A percentile compares a stretch with the other conserved stretches of the same genome.
These are phyloP conservation scores for Drosophila grimshawi DNA, from an alignment of 1,140 invertebrate species.

Conservation along the genomic window DNA sequence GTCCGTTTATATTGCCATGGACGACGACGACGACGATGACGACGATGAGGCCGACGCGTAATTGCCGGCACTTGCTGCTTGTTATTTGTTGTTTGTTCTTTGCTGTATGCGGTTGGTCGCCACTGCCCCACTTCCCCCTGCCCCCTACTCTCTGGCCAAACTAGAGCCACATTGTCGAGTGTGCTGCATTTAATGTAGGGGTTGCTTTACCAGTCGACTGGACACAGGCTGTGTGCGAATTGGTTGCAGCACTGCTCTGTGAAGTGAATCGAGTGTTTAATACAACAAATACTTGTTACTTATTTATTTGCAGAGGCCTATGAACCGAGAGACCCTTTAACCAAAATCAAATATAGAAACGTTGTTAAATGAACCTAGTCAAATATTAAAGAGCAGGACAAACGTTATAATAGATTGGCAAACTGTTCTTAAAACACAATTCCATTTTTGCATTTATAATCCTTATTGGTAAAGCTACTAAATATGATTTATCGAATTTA, in stretches of 20 bases:
- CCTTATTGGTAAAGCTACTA: too few relatives aligned
- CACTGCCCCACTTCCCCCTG: neutral
- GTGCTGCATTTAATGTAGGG: slow-evolving; percentile 57
- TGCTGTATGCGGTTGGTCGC: slow-evolving; percentile 62
- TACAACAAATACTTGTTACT: neutral
- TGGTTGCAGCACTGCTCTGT: slow-evolving; percentile 2
- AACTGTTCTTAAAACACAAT: too few relatives aligned
- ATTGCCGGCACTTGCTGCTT: slow-evolving; percentile 69
- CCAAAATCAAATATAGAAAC: neutral
- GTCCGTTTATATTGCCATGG: slow-evolving; percentile 74
- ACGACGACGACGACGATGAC: slow-evolving; percentile 29
- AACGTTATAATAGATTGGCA: too few relatives aligned
- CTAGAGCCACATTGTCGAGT: slow-evolving; percentile 13
- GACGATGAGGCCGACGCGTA: slow-evolving; percentile 48
- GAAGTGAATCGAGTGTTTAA: slow-evolving; percentile 1
- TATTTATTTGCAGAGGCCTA: neutral
- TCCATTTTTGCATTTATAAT: too few relatives aligned
- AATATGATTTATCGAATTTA: too few relatives aligned
- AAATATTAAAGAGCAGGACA: too few relatives aligned
- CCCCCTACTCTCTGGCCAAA: neutral
- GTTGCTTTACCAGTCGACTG: slow-evolving; percentile 49
- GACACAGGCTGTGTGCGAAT: neutral
- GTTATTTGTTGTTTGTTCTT: slow-evolving; percentile 48
- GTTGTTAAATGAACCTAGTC: too few relatives aligned
- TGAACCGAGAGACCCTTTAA: neutral